phyloP scores from a whole-genome alignment of 2,797 vertebrate species.

The Phataginus tetradactyla region DNA sequence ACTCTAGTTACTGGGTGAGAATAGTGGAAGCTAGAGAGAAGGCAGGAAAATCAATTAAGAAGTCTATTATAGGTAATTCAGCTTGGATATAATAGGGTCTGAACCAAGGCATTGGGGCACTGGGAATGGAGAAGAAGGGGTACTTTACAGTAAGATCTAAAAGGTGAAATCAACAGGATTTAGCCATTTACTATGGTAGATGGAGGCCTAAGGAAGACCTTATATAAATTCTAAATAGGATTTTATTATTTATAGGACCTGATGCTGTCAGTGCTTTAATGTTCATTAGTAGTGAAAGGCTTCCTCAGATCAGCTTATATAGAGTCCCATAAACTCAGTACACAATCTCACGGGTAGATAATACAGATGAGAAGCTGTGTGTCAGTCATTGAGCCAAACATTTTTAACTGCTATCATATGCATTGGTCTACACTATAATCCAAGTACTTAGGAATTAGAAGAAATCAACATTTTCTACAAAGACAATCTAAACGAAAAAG shows the following conservation, averaged over 20 bases:
- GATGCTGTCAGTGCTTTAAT: slow-evolving; percentile 18
- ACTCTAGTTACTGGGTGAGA: background rate
- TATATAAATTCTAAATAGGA: slow-evolving; percentile 25
- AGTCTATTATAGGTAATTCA: background rate
- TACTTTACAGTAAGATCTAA: background rate
- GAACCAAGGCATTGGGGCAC: background rate
- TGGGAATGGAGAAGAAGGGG: background rate
- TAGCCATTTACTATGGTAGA: background rate
- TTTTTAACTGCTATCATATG: slow-evolving; percentile 23
- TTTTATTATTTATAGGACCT: slow-evolving; percentile 40
- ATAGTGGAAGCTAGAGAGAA: slow-evolving; percentile 32
- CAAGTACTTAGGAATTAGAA: slow-evolving; percentile 39
- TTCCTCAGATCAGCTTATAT: slow-evolving; percentile 54
- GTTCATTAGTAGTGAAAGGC: slow-evolving; percentile 50
- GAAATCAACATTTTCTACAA: slow-evolving; percentile 20
- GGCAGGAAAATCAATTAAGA: background rate
- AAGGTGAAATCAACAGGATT: slow-evolving; percentile 23
- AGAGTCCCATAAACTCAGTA: slow-evolving; percentile 22
- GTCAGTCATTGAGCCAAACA: slow-evolving; percentile 36
- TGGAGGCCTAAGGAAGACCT: slow-evolving; percentile 8
- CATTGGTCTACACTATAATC: background rate
- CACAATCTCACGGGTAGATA: background rate
- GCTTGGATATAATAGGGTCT: background rate
- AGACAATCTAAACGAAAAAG: slow-evolving; percentile 28
- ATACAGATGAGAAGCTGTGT: background rate